Evolutionary conservation across 2,113 vertebrate genomes (phyloP), one percentile per base, ranked within the genome.

Genomic region (Tyto alba): DNA sequence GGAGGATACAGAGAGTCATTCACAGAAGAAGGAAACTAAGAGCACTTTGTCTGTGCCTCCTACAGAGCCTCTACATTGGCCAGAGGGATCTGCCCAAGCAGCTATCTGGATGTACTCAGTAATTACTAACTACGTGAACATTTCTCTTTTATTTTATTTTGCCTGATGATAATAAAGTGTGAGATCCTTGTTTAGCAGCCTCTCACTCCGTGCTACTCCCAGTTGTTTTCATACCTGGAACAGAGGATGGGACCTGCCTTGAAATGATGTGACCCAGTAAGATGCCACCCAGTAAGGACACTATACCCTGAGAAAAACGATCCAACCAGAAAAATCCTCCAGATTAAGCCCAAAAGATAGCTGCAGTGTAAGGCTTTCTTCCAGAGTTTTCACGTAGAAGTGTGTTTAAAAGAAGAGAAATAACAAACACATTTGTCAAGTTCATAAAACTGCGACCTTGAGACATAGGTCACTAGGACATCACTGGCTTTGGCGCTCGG

Each of bases 101-200:
- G 34, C 57, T 69, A 6, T 9, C 40, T 2, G 25, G n/a, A 27
- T 53, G 77, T 34, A 41, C 80, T 91, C 57, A 19, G 87, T 81
- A 95, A 91, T 89, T 81, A 34, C 57, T 1, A 10, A 47, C 38
- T 47, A 72, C 27, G 6, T 12, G 80, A 84, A 60, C 48, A 53
- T 67, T 90, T 83, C 15, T 73, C 47, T 88, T 74, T 77, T 77
- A 41, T 92, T 95, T 89, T 91, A 67, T 91, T 95, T 91, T 89
- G 34, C 84, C 77, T 85, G 80, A 77, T 72, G 89, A 78, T 43
- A 72, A 92, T 85, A 47, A 68, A 30, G 27, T 30, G 56, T 63
- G 85, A 95, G 80, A 77, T 83, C 36, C 63, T 80, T 69, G 55
- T 86, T 93, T 45, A 78, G 64, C 67, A 95, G 60, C 76, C 26